phyloP scores from a whole-genome alignment of 2,888 invertebrate genomes.

The Papilio gigon region DNA sequence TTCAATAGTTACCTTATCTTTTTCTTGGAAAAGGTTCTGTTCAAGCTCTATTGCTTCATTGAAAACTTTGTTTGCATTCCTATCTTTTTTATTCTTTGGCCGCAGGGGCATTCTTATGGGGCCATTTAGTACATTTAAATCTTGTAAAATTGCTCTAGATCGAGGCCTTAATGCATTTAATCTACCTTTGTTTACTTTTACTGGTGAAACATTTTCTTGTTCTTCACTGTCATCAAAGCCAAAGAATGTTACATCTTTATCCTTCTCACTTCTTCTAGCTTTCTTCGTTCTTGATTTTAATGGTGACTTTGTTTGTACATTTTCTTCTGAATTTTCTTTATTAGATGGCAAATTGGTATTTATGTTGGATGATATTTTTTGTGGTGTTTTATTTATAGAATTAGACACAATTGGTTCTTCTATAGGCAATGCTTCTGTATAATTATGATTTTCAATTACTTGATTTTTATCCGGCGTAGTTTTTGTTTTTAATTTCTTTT shows the following conservation, averaged over 20 bases:
- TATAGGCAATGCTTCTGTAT: slow-evolving; percentile 38
- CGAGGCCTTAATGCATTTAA: slow-evolving; percentile 55
- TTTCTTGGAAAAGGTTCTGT: slow-evolving; percentile 56
- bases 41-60: slow-evolving; percentile 61
- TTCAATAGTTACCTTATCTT: slow-evolving; percentile 47
- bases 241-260: slow-evolving; percentile 66
- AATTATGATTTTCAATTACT: slow-evolving; percentile 56
- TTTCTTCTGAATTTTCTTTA: slow-evolving; percentile 42
- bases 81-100: slow-evolving; percentile 56
- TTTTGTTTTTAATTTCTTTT: slow-evolving; percentile 60
- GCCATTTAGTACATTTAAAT: slow-evolving; percentile 60
- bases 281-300: slow-evolving; percentile 47
- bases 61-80: slow-evolving; percentile 60
- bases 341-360: slow-evolving; percentile 33
- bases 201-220: slow-evolving; percentile 68
- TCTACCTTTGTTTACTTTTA: slow-evolving; percentile 54
- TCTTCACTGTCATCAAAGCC: slow-evolving; percentile 76
- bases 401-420: slow-evolving; percentile 28
- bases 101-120: slow-evolving; percentile 60
- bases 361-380: slow-evolving; percentile 36
- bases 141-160: slow-evolving; percentile 62
- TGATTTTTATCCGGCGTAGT: slow-evolving; percentile 62
- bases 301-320: slow-evolving; percentile 45
- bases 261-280: slow-evolving; percentile 42
- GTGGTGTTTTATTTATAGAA: slow-evolving; percentile 42